Evolutionary conservation across 2,888 invertebrate species (phyloP), one percentile per base, ranked within the genome.

Genomic region (Eurytoma californica): DNA sequence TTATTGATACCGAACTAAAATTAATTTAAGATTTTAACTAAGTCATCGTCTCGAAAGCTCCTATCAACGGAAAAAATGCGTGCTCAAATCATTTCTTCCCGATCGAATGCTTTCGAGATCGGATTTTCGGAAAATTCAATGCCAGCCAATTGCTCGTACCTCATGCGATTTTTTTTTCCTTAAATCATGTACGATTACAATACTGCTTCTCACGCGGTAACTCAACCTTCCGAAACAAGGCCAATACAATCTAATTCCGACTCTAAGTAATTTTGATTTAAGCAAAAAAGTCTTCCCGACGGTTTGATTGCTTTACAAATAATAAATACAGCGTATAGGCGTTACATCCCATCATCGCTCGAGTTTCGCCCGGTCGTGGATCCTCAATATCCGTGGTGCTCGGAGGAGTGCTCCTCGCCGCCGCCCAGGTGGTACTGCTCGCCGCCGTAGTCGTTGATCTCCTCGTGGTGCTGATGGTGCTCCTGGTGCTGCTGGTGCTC

Each of bases 391-490:
- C 24, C 72, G 0, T 79, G 81, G 28, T 84, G 81, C 16, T 82
- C 82, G 13, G 79, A 81, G 5, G 39, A 39, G 39, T 39, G 9
- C 39, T 39, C 39, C 20, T 83, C 79, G 13, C 53, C 65, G 4
- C 24, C 57, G 28, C 39, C 63, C 1, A 16, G 20, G 28, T 83
- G 80, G 39, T 82, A 75, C 20, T 79, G 72, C 7, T 81, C 58
- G 9, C 60, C 30, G 1, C 57, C 83, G 20, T 84, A 82, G 7
- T 82, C 65, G 20, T 20, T 24, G 13, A 82, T 70, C 28, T 79
- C 69, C 2, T 79, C 82, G n/a, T 83, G 80, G 16, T 82, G 82
- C 13, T 81, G 79, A 28, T 83, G 79, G 24, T 84, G n/a, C 30
- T 63, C 63, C 13, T 47, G 80, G 55, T 82, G 72, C 28, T 79